A percentile compares a stretch with the other conserved stretches of the same genome.
Conservation (phyloP, 2,888 invertebrate genomes). For the Tachina lurida region DNA sequence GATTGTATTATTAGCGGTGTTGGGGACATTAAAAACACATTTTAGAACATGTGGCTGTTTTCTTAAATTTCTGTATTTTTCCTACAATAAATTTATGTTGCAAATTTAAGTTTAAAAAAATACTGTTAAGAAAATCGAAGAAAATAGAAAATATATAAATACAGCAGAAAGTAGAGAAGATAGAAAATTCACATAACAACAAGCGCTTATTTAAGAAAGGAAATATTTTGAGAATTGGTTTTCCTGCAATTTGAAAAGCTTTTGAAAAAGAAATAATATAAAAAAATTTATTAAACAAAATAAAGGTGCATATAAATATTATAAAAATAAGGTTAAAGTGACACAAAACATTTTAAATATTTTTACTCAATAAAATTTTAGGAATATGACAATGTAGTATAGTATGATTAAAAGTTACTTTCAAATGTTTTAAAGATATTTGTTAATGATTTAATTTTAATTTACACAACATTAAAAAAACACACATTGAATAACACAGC, state of each 20-base stretch:
- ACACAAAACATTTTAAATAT: not conserved
- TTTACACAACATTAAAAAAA: too few species aligned
- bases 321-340: not conserved
- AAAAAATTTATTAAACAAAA: slow-evolving; percentile 26
- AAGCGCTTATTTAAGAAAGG: slow-evolving; percentile 58
- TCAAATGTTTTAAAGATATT: not conserved
- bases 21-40: slow-evolving; percentile 7
- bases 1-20: not conserved
- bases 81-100: not conserved
- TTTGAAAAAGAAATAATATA: slow-evolving; percentile 14
- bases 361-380: not conserved
- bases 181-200: slow-evolving; percentile 66
- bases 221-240: slow-evolving; percentile 26
- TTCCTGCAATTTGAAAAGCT: slow-evolving; percentile 29
- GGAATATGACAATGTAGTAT: not conserved
- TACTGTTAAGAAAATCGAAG: not conserved
- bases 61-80: not conserved
- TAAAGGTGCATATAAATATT: not conserved
- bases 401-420: not conserved
- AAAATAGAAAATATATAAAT: slow-evolving; percentile 2
- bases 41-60: slow-evolving; percentile 14
- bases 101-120: not conserved
- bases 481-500: too few species aligned
- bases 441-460: not conserved
- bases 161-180: slow-evolving; percentile 45